Base-by-base conservation (phyloP, 2,113 vertebrate species). In the Ctenomys sociabilis region DNA sequence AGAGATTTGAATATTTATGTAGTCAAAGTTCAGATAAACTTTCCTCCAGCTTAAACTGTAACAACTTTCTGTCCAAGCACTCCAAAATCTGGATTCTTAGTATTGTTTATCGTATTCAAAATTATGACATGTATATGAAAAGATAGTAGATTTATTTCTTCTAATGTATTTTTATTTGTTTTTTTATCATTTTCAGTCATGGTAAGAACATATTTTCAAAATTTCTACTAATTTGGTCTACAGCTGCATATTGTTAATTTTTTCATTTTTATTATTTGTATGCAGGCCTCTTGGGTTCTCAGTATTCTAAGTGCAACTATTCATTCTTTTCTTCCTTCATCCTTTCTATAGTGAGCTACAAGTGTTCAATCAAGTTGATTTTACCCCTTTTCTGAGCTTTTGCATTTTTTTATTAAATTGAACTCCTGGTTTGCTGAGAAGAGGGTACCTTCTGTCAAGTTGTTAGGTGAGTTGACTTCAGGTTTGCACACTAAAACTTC, bases 171-270 rank as follows among this genome's bases (percentile, higher is more conserved):
- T 99, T 99, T 99, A 99, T 98, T 99, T 99, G 97, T 98, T 99
- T 99, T 98, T 99, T 99, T 98, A 99, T 99, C 99, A 99, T 99
- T 98, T 99, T 99, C 99, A 99, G 99, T 98, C 99, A 99, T 93
- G 99, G 99, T 98, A 99, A 99, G 98, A 99, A 99, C 99, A 99
- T 99, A 98, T 99, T 99, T 99, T 99, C 97, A 99, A 98, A 99
- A 99, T 99, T 98, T 99, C 99, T 98, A 99, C 99, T 98, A 99
- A 99, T 99, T 99, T 99, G 75, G 99, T 99, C 98, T 99, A 99
- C 97, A 99, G 99, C 97, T 99, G 99, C 95, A 99, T 99, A 88
- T 99, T 99, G 97, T 99, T 99, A 98, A 99, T 99, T 98, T 99
- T 97, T 99, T 98, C 99, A 99, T 99, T 98, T 99, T 99, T 99